Base-by-base conservation (phyloP, 2,113 vertebrate species). In the Toxotes jaculatrix region DNA sequence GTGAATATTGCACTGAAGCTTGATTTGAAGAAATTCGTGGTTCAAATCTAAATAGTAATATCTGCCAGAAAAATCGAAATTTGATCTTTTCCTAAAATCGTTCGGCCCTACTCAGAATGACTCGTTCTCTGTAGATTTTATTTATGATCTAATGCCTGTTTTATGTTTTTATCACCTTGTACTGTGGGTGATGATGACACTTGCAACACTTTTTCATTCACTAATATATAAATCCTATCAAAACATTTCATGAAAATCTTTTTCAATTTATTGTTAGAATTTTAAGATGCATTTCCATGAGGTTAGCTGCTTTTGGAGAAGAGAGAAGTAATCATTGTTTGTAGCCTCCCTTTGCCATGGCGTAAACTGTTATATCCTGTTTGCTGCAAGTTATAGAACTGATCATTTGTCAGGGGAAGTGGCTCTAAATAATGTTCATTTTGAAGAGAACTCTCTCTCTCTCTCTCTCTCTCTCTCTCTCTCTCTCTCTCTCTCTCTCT, bases 331-430 rank as follows among this genome's bases (percentile, higher is more conserved):
- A 7, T 65, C 4, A 9, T 11, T n/a, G 27, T 59, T 60, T 74
- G 57, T 3, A 23, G 16, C 16, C 63, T 38, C 27, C 9, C 1
- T 40, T 32, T n/a, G 9, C 12, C 2, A 0, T 21, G 4, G 23
- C 74, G 76, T 74, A 27, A 68, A 65, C 59, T 6, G 4, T 62
- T 65, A 53, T 12, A 66, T 79, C 55, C 55, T 45, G 34, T 68
- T 80, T 40, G 47, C 57, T 64, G 34, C 36, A 70, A 19, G 38
- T 68, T 72, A 34, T 53, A 59, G 17, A 78, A 49, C 36, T 74
- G 55, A 59, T 83, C 27, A 27, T 27, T 27, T 27, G 27, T 27
- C 27, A 27, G 27, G 27, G 27, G 27, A 27, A 27, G 27, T 27
- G 27, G 27, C 27, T 7, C 0, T 31, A 40, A 77, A 0, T 71